Conservation (phyloP, 2,797 vertebrate genomes). For the Lutjanus campechanus region DNA sequence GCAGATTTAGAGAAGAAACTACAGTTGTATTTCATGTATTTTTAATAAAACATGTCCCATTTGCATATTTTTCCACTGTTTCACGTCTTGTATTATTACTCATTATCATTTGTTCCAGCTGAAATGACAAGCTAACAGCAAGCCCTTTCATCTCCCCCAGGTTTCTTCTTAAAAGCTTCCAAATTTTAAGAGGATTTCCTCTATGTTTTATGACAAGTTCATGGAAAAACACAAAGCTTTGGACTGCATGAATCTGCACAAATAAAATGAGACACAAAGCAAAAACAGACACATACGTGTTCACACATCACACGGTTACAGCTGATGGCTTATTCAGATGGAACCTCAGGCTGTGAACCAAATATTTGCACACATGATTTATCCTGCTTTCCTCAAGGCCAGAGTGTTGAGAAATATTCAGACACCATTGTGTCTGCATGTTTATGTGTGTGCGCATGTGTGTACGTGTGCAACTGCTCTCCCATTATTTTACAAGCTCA, state of each 20-base stretch:
- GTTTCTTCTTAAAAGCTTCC: slow-evolving; percentile 21
- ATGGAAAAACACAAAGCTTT: slow-evolving; percentile 9
- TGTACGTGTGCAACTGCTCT: slow-evolving; percentile 45
- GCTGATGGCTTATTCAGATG: slow-evolving; percentile 69
- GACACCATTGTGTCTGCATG: slow-evolving; percentile 70
- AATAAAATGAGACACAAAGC: slow-evolving; percentile 29
- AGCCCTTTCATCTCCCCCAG: slow-evolving; percentile 3
- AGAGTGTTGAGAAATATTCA: slow-evolving; percentile 70
- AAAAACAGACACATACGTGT: slow-evolving; percentile 24
- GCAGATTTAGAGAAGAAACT: slow-evolving; percentile 12
- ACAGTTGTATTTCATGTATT: slow-evolving; percentile 7
- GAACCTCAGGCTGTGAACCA: slow-evolving; percentile 60
- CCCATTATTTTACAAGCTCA: slow-evolving; percentile 52
- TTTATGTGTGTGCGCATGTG: slow-evolving; percentile 17
- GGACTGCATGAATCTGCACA: slow-evolving; percentile 5
- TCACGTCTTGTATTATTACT: slow-evolving; percentile 1
- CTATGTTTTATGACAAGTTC: slow-evolving; percentile 15
- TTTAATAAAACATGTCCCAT: slow-evolving; percentile 17
- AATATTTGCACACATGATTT: slow-evolving; percentile 75
- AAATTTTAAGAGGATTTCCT: slow-evolving; percentile 18
- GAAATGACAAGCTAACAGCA: slow-evolving; percentile 1
- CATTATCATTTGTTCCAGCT: slow-evolving; percentile 20
- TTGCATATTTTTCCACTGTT: slow-evolving; percentile 31
- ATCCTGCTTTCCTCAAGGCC: slow-evolving; percentile 68
- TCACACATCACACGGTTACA: slow-evolving; percentile 30